Conservation (phyloP, 2,797 vertebrate species). For the Buceros bicornis region DNA sequence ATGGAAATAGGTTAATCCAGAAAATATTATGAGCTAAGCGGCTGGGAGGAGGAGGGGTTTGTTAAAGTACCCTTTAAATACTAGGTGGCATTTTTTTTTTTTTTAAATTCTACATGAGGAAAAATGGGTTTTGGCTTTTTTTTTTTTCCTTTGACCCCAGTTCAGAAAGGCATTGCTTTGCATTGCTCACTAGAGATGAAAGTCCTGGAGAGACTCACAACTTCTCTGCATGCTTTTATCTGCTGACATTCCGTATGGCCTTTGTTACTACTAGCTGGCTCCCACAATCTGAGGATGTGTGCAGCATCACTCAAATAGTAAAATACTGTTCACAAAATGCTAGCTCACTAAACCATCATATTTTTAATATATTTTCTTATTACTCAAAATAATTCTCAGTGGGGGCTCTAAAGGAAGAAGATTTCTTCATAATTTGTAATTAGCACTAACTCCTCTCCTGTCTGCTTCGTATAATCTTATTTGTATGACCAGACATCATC, state of each 20-base stretch:
- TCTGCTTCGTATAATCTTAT: neutral
- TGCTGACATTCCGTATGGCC: neutral
- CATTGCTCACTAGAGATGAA: neutral
- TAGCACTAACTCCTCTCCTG: neutral
- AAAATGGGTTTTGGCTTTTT: neutral
- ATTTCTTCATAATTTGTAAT: neutral
- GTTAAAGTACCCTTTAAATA: neutral
- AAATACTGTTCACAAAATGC: neutral
- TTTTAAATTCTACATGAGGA: neutral
- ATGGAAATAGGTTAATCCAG: neutral
- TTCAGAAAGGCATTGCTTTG: neutral
- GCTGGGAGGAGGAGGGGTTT: too few relatives aligned
- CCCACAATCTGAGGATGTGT: neutral
- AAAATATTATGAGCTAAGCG: neutral
- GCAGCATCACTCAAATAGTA: neutral
- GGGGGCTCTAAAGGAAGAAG: neutral
- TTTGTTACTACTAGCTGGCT: neutral
- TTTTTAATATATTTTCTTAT: neutral
- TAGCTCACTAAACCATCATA: neutral
- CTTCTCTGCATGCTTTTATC: neutral
- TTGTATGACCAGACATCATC: too few relatives aligned
- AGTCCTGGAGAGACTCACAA: neutral
- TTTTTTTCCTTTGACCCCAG: neutral
- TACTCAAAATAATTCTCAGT: neutral
- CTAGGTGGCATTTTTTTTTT: neutral